Evolutionary conservation across 37 sponge, comb jelly and placozoan genomes (phyloP), one percentile per base, ranked within the genome.

Genomic region (Aplysina aerophoba): DNA sequence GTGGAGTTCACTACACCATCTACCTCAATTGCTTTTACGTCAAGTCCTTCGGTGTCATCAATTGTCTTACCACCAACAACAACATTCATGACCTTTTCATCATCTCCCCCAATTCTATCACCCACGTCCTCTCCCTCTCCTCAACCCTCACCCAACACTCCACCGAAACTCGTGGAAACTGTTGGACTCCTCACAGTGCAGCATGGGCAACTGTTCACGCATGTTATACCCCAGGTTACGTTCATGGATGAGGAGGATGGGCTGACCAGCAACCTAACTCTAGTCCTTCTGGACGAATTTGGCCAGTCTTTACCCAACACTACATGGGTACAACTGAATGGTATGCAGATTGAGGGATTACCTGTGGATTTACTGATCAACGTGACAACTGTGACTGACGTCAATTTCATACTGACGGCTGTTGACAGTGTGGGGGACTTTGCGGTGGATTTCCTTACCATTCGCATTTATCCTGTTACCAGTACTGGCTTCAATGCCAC

Each of bases 171-270:
- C 19, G 74, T 88, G 25, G 83, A 86, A 30, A 88, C 86, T 28
- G 41, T 92, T 59, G 80, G 84, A 17, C 81, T 69, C 0, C 31
- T 92, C 20, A 8, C 69, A 2, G 50, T 77, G 24, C 81, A 74
- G n/a, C 83, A 86, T 66, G 92, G 92, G 31, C 78, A 82, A 37
- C 24, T 64, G 13, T 88, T 88, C 55, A 59, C 14, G 67, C 77
- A 44, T 44, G 5, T 22, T 5, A 75, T 92, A 0, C 86, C 89
- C 0, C 79, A 86, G n/a, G 59, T 20, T n/a, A 88, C 88, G 37
- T 92, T 92, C 59, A 80, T 35, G 55, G 92, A 88, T 77, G 54
- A 39, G 33, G 92, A 88, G 37, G 60, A 82, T 58, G 86, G 86
- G 0, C 34, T 53, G 12, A 60, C 74, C 15, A 81, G 58, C 25